Evolutionary conservation across 2,113 vertebrate species (phyloP).

Genomic region (Myodes glareolus): DNA sequence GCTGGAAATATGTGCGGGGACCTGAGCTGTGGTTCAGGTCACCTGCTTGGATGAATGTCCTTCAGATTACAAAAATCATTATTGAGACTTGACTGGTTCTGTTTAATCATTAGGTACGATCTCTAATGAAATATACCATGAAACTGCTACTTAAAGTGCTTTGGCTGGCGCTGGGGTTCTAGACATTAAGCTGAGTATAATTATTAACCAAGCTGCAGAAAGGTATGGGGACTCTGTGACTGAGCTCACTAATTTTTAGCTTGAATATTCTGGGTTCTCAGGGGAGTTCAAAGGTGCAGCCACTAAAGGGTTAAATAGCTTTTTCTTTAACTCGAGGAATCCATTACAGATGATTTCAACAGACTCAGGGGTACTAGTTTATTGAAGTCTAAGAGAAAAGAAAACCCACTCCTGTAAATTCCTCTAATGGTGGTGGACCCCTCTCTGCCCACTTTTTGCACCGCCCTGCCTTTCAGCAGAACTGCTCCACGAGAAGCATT

Average conservation of each 20-base stretch:
- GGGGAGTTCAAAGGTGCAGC: background rate
- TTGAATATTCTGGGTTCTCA: background rate
- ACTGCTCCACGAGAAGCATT: background rate
- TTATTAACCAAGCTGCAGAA: background rate
- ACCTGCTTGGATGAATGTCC: background rate
- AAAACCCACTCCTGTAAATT: background rate
- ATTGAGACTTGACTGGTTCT: slow-evolving; percentile 39
- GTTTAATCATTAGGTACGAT: slow-evolving; percentile 61
- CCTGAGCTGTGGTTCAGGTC: background rate
- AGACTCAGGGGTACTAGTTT: background rate
- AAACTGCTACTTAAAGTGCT: background rate
- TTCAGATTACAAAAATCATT: slow-evolving; percentile 1
- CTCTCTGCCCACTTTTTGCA: background rate
- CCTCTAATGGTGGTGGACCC: background rate
- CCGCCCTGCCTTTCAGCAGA: background rate
- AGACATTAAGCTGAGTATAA: background rate
- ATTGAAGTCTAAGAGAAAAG: background rate
- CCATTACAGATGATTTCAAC: background rate
- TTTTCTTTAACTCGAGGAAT: slow-evolving; percentile 40
- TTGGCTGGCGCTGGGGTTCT: background rate
- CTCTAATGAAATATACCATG: slow-evolving; percentile 48
- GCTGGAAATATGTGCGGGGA: background rate
- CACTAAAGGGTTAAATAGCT: slow-evolving; percentile 30
- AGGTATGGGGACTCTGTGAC: background rate
- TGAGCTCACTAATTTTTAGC: background rate